Base-by-base conservation (phyloP, 2,797 vertebrate species). In the Argentina silus region DNA sequence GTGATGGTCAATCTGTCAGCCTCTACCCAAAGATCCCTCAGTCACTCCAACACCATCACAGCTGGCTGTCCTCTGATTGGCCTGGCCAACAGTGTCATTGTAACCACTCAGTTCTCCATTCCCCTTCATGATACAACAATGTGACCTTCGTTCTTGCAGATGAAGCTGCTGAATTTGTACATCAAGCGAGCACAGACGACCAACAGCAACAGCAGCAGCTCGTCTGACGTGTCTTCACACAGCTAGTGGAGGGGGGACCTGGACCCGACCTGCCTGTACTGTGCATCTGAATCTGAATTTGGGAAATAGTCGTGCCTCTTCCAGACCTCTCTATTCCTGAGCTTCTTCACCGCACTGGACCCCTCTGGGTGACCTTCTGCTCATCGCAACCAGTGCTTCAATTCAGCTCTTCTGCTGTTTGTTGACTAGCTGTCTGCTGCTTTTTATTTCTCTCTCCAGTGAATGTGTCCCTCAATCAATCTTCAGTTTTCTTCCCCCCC, bases 181-280 rank as follows among this genome's bases (percentile, higher is more conserved):
- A 99, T 99, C 92, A 98, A 98, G 88, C 94, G 97, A 64, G 97
- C 98, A 42, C 97, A 99, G 85, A 98, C 97, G 0, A 99, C 96
- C 78, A 98, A 98, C 94, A 99, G 97, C 93, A 99, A 98, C 90
- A 99, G 98, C 96, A 99, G 97, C 93, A 97, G 96, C 63, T 99
- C 97, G 50, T 99, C 98, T 0, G 97, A 98, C 0, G 96, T 99
- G 74, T 99, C 98, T 75, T 98, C 97, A 12, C 98, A 99, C 95
- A 98, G 97, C 90, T 99, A 97, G 92, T 93, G 85, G 85, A 86
- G 11, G 60, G 60, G 36, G 66, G 48, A 8, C 12, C 55, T 60
- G 42, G 57, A 71, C 68, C 76, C 71, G n/a, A 12, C 21, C 0
- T 36, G 45, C 72, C 50, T 3, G 8, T 66, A 12, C 62, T 45